Base-by-base conservation (phyloP, 2,888 invertebrate species). In the Leptinotarsa peninsularis region DNA sequence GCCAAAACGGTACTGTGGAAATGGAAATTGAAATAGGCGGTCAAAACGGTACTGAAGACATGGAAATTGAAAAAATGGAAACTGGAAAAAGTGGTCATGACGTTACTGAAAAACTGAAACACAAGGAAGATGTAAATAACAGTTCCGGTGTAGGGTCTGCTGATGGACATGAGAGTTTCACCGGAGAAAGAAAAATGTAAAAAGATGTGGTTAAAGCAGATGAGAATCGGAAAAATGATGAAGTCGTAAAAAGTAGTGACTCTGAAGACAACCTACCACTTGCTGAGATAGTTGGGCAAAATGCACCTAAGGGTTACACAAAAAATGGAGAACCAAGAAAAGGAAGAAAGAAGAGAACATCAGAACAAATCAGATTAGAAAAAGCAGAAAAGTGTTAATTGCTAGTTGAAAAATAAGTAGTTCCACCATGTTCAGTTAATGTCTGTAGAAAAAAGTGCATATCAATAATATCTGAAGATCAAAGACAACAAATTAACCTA, bases 141-240 rank as follows among this genome's bases (percentile, higher is more conserved):
- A 60, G 27, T 71, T 71, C 58, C 71, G 60, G 60, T 71, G 58
- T 50, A 71, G 60, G 49, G 27, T 43, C 43, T 49, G 71, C 50
- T 50, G 50, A 15, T 50, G 50, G 50, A 50, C 50, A 50, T 1
- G 50, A 50, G 50, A 50, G 50, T 50, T 50, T 50, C 50, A 50
- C 50, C 50, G 50, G 50, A 50, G 15, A 50, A 60, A 71, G 49
- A 71, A 71, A 60, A 71, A 71, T 71, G 49, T 49, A 71, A 71
- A 60, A 71, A 60, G 63, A 43, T 66, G 21, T 66, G 66, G 43
- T 70, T 33, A 21, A 21, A 50, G 23, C 23, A 23, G 23, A 3
- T 23, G 23, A 23, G 23, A 23, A 23, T 50, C 50, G 50, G 50
- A 50, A 50, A 50, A 50, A 15, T 50, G 54, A 70, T 70, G 27